phyloP scores from a whole-genome alignment of 92 coral and sea anemone genomes.

The Porites divaricata region DNA sequence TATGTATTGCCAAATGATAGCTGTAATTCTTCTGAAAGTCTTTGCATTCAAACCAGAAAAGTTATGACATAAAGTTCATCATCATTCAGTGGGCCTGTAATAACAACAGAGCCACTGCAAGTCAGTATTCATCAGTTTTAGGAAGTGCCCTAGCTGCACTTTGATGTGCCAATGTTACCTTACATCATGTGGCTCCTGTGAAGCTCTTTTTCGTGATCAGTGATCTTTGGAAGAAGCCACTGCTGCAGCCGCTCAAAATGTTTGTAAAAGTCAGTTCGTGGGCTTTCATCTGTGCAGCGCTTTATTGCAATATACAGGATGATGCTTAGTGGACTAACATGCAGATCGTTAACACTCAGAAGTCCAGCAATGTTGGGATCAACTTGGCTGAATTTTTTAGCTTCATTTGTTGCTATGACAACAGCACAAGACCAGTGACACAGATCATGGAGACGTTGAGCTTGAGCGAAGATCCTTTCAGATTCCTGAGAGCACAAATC shows the following conservation, averaged over 20 bases:
- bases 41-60: too few relatives aligned
- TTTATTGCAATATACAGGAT: constrained; percentile 23
- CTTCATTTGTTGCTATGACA: background rate
- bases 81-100: too few relatives aligned
- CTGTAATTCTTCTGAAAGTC: too few relatives aligned
- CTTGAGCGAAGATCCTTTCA: background rate
- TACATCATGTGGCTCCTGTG: background rate
- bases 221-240: constrained; percentile 14
- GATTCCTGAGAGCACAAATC: constrained; percentile 1
- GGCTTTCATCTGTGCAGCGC: constrained; percentile 12
- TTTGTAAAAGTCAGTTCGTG: background rate
- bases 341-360: constrained; percentile 8
- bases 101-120: too few relatives aligned
- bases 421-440: constrained; percentile 42
- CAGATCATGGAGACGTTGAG: constrained; percentile 4
- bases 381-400: background rate
- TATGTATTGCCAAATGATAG: too few relatives aligned
- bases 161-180: background rate
- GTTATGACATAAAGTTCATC: too few relatives aligned
- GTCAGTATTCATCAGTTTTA: background rate
- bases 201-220: constrained; percentile 8
- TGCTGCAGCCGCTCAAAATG: constrained; percentile 6
- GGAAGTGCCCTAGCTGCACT: background rate
- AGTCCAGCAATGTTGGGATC: background rate
- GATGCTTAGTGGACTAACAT: constrained; percentile 14